phyloP scores from a whole-genome alignment of 2,113 vertebrate genomes.

The Epinephelus fuscoguttatus region DNA sequence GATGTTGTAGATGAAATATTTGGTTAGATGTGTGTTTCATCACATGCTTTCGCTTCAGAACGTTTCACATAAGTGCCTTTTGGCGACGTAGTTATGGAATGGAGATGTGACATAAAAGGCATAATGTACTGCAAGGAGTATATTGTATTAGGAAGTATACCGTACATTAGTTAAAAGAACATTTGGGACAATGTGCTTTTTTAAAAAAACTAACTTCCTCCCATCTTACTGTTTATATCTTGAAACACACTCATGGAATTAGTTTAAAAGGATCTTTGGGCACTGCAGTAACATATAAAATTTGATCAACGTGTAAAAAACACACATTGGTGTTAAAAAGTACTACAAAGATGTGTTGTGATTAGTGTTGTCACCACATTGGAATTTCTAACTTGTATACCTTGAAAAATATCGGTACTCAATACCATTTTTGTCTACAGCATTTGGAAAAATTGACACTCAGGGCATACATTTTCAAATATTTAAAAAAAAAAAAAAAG shows the following conservation, averaged over 20 bases:
- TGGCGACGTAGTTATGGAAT: background rate
- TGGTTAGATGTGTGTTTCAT: constrained; percentile 14
- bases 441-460: no score
- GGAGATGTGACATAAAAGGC: constrained; percentile 2
- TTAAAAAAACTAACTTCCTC: background rate
- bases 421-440: no score
- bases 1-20: constrained; percentile 16
- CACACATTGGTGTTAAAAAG: background rate
- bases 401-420: no score
- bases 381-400: no score
- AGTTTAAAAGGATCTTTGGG: background rate
- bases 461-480: no score
- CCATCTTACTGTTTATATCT: background rate
- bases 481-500: no score
- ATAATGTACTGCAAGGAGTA: background rate
- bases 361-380: no score
- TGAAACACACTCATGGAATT: background rate
- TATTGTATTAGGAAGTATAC: background rate
- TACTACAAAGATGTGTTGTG: background rate
- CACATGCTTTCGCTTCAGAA: background rate
- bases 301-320: background rate
- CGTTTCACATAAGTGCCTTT: background rate
- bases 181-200: background rate
- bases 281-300: background rate
- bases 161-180: background rate